Percentiles rank a stretch among this genome's conserved stretches.
These are phyloP conservation scores for Leptinotarsa haldemani DNA, from an alignment of 2,888 invertebrate species.

Conservation along the genomic window DNA sequence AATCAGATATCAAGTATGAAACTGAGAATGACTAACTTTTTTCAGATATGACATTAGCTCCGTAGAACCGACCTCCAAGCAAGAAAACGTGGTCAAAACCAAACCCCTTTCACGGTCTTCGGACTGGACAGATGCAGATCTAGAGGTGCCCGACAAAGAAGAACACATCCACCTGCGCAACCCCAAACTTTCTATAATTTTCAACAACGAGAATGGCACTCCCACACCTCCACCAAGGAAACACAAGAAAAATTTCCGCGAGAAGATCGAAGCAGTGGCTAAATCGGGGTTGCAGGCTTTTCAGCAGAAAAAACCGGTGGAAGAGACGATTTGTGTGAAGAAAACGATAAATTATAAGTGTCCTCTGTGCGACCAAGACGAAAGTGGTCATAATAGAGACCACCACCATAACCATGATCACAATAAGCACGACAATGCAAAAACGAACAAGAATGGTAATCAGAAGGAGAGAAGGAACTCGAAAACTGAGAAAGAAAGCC, in stretches of 20 bases:
- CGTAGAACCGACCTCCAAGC: slow-evolving; percentile 33
- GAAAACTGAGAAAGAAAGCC: slow-evolving; percentile 49
- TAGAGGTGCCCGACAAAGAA: slow-evolving; percentile 67
- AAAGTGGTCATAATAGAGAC: slow-evolving; percentile 55
- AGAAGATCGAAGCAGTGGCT: slow-evolving; percentile 62
- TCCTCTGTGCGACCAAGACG: slow-evolving; percentile 61
- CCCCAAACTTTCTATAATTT: slow-evolving; percentile 60
- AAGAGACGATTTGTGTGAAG: slow-evolving; percentile 62
- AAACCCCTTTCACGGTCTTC: slow-evolving; percentile 59
- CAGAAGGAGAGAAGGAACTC: slow-evolving; percentile 40
- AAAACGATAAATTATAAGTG: slow-evolving; percentile 63
- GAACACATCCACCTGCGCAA: slow-evolving; percentile 59
- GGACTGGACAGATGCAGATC: slow-evolving; percentile 70
- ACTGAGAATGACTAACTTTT: slow-evolving; percentile 2
- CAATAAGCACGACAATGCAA: slow-evolving; percentile 36
- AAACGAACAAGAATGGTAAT: slow-evolving; percentile 37
- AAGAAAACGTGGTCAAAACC: slow-evolving; percentile 38
- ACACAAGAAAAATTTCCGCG: slow-evolving; percentile 59
- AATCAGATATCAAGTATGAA: too few relatives aligned
- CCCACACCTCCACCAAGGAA: slow-evolving; percentile 64
- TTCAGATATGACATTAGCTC: slow-evolving; percentile 52
- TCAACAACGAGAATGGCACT: slow-evolving; percentile 60
- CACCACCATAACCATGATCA: slow-evolving; percentile 54
- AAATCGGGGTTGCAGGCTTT: slow-evolving; percentile 60
- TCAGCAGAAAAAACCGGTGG: slow-evolving; percentile 52